phyloP scores from a whole-genome alignment of 2,113 vertebrate genomes.

The Xyliphius kryptos region DNA sequence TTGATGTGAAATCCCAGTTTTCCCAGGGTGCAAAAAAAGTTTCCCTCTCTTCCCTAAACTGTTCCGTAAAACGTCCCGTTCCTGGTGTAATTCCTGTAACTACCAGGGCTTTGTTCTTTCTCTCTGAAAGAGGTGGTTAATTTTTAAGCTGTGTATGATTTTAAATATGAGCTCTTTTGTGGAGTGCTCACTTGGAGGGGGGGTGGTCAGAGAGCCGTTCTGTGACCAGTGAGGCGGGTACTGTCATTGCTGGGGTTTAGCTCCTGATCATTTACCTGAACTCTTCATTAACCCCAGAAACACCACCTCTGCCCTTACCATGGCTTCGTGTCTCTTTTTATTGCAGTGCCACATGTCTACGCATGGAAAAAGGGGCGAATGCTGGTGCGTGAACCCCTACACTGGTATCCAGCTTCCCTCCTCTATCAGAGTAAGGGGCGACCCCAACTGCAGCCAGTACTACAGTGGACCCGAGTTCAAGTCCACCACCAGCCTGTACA shows the following conservation, averaged over 20 bases:
- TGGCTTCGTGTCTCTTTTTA: slow-evolving; percentile 40
- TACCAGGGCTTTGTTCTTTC: too few species aligned
- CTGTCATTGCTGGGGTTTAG: slow-evolving; percentile 51
- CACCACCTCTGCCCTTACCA: slow-evolving; percentile 37
- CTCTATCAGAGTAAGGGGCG: slow-evolving; percentile 79
- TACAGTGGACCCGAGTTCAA: slow-evolving; percentile 67
- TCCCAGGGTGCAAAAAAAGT: too few species aligned
- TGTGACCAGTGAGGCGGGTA: slow-evolving; percentile 54
- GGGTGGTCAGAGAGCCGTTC: slow-evolving; percentile 48
- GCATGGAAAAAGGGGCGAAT: slow-evolving; percentile 90
- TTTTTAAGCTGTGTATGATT: too few species aligned
- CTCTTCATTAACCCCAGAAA: too few species aligned
- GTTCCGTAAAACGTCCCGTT: too few species aligned
- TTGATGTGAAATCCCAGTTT: too few species aligned
- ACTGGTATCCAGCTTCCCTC: slow-evolving; percentile 79
- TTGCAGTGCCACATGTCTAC: slow-evolving; percentile 93
- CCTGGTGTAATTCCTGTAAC: too few species aligned
- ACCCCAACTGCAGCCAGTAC: slow-evolving; percentile 88
- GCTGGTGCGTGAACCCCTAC: slow-evolving; percentile 91
- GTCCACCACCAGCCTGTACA: slow-evolving; percentile 52
- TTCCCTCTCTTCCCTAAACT: too few species aligned
- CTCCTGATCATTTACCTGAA: slow-evolving; percentile 48
- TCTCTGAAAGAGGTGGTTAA: too few species aligned
- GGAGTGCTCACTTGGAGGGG: slow-evolving; percentile 46
- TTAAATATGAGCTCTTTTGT: too few species aligned